These are phyloP conservation scores for Macrophya annulata DNA, from an alignment of 2,888 invertebrate genomes.

Conservation along the genomic window DNA sequence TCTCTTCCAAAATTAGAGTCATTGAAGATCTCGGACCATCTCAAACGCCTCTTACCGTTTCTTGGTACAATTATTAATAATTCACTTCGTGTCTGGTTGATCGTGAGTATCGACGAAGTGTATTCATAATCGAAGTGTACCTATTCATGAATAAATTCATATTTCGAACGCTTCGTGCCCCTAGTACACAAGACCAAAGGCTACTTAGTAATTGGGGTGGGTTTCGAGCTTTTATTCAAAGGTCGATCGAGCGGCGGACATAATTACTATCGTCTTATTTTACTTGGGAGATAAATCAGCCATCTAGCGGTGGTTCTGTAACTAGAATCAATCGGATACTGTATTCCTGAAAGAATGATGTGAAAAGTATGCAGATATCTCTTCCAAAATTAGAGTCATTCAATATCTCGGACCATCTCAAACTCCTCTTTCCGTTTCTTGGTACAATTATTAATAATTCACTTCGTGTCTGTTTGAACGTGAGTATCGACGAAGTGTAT, in stretches of 20 bases:
- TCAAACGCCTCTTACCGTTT: neutral
- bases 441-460: neutral
- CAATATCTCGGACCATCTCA: neutral
- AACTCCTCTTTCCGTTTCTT: neutral
- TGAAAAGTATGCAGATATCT: neutral
- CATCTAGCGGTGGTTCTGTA: neutral
- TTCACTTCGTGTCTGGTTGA: neutral
- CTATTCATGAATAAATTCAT: too few relatives aligned
- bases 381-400: neutral
- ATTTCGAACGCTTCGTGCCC: neutral
- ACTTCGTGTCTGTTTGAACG: neutral
- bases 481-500: too few relatives aligned
- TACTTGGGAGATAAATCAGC: neutral
- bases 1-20: neutral
- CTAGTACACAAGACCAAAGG: neutral
- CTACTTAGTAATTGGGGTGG: neutral
- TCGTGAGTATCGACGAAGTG: neutral
- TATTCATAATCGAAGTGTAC: too few relatives aligned
- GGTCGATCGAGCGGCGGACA: neutral
- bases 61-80: neutral
- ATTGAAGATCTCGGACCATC: neutral
- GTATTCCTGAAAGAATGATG: too few relatives aligned
- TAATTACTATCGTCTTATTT: neutral
- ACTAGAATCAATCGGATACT: neutral
- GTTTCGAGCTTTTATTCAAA: neutral